Base-by-base conservation (phyloP, 2,888 invertebrate species). In the Myathropa florea region DNA sequence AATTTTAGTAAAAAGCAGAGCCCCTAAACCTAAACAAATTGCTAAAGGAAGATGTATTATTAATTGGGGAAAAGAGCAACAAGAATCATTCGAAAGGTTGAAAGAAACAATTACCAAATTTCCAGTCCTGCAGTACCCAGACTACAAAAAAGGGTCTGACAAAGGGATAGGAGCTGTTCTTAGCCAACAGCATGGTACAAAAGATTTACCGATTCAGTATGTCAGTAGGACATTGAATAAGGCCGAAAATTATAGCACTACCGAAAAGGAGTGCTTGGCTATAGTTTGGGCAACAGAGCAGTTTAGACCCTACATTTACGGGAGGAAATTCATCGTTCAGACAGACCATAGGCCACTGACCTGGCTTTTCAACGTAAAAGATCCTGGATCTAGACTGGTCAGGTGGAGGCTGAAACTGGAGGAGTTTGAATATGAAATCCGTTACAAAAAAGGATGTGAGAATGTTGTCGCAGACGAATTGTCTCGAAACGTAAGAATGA, bases 341-440 rank as follows among this genome's bases (percentile, higher is more conserved):
- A 93, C 92, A 0, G 92, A 93, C 67, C 92, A 0, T 75, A 0
- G 92, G 93, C 70, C 92, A 0, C 71, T 92, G 3, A 89, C 88
- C 3, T 92, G 91, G 90, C 67, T 92, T 0, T 90, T 91, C 89
- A 89, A 88, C 0, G 57, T 92, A 0, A 92, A 92, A 88, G 91
- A 92, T 9, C 91, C 91, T 0, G 91, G 90, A 30, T 90, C 91
- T 0, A 89, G 91, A 83, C 80, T 92, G 10, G 90, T 89, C 1
- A 57, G 92, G 3, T 92, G 91, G 92, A 79, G 90, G 6, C 72
- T 92, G 24, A 90, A 89, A 81, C 72, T 91, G 4, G 89, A 89
- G 72, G 90, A 28, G 28, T 28, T 28, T 28, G 28, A 28, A 28
- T 28, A 28, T 28, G 28, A 28, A 28, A 28, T 28, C n/a, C 18